Conservation (phyloP, 2,888 invertebrate species). For the Hydropsyche betteni region DNA sequence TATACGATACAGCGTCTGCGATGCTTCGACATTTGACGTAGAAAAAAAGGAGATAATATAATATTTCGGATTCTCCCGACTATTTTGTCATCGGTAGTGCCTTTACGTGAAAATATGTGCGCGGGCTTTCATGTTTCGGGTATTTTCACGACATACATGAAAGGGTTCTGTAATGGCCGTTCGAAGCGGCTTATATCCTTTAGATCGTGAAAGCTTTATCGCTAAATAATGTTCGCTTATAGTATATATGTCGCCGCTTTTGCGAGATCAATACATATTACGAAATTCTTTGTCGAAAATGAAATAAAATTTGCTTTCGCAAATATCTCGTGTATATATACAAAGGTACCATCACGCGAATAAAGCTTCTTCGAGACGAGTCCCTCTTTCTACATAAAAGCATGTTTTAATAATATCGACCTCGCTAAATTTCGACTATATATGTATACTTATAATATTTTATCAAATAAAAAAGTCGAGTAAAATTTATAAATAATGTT, state of each 20-base stretch:
- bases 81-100: slow-evolving; percentile 20
- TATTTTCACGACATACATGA: slow-evolving; percentile 24
- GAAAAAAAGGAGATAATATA: slow-evolving; percentile 4
- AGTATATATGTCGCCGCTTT: not conserved
- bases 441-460: too few relatives aligned
- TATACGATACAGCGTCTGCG: not conserved
- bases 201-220: slow-evolving; percentile 21
- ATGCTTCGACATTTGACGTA: slow-evolving; percentile 8
- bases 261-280: too few relatives aligned
- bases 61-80: slow-evolving; percentile 15
- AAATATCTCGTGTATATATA: too few relatives aligned
- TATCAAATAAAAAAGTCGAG: too few relatives aligned
- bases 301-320: too few relatives aligned
- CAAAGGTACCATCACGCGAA: too few relatives aligned
- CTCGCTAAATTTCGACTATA: too few relatives aligned
- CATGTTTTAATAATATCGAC: too few relatives aligned
- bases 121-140: slow-evolving; percentile 28
- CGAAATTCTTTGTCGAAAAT: too few relatives aligned
- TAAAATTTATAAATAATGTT: too few relatives aligned
- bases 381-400: too few relatives aligned
- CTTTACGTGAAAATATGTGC: slow-evolving; percentile 29
- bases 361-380: too few relatives aligned
- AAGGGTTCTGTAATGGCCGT: slow-evolving; percentile 30
- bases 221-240: slow-evolving; percentile 1
- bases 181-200: slow-evolving; percentile 16